Evolutionary conservation across 2,888 invertebrate genomes (phyloP), one percentile per base, ranked within the genome.

Genomic region (Chrysotoxum bicinctum): DNA sequence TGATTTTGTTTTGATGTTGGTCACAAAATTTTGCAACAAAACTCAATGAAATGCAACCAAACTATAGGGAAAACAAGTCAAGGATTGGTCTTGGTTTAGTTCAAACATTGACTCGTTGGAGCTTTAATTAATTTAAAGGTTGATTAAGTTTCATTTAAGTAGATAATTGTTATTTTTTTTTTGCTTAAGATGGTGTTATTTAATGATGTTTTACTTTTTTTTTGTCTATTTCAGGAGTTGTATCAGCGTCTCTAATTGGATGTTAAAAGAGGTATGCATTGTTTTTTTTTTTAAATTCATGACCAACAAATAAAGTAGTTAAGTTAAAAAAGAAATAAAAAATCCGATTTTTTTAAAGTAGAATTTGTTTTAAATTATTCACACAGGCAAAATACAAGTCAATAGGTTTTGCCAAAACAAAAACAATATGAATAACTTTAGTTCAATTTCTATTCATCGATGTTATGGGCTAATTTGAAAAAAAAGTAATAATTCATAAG

Each of bases 161-260:
- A 14, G 0, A 10, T 1, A 16, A 5, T 26, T 62, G 10, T 30
- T 26, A 43, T 10, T 19, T 14, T 43, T 16, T 1, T 9, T 37
- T 23, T 35, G 3, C 0, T 40, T 4, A 40, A 43, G 8, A 43
- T 19, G 19, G 12, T 16, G 1, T n/a, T 60, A 6, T 19, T 12
- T 64, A 64, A 45, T 64, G 40, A 40, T 58, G 12, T 35, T 19
- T 37, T 43, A 35, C 5, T 58, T 10, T 54, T 8, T 43, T 60
- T 26, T 64, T 45, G 14, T 64, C 14, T 45, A 64, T 64, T 64
- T 30, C 45, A 64, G 64, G 45, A 64, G 16, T 64, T 45, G 43
- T 19, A 45, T 8, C 64, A 14, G 64, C 26, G 14, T 30, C 12
- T 19, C 0, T 19, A 32, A 14, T 48, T 66, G 50, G 32, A 66